Base-by-base conservation (phyloP, 1,140 invertebrate genomes). In the Agrilus planipennis region DNA sequence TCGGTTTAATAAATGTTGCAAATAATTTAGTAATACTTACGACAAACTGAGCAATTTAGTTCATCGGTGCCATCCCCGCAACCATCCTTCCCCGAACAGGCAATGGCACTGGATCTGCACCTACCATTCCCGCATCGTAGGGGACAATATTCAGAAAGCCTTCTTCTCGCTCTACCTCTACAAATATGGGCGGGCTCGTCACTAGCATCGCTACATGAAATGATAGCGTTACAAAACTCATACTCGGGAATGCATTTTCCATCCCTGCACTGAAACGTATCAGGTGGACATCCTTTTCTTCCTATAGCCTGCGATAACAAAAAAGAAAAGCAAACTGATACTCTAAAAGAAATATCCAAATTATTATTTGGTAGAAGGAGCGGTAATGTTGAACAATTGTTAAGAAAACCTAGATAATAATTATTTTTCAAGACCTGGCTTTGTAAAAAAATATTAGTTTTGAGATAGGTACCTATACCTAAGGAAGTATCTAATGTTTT, bases 51-150 rank as follows among this genome's bases (percentile, higher is more conserved):
- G 60, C 89, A 92, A 42, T 75, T 73, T 23, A 73, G 73, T 64
- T 92, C 89, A 58, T 92, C 89, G 28, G 78, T 84, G 45, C 81
- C 82, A 69, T 92, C 88, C 4, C 88, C 88, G 56, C 89, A 91
- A 19, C 88, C 88, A 59, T 91, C 87, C 9, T 80, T 69, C 6
- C 87, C 88, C 9, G 83, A 89, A 61, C 87, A 91, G 2, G 83
- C 75, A 34, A 90, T 84, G 0, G 87, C 86, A 10, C 82, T 81
- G 16, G 85, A 89, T 41, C 89, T 71, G 58, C 89, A 92, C 30
- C 84, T 70, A 1, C 86, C 85, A 61, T 91, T 91, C 31, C 71
- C 74, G 61, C 89, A 93, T 34, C 79, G 71, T 53, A 87, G 75
- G 7, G 84, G 85, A 53, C 85, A 90, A 42, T 61, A 61, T 21